Evolutionary conservation across 2,888 invertebrate genomes (phyloP).

Genomic region (Prosopocoilus inquinatus): DNA sequence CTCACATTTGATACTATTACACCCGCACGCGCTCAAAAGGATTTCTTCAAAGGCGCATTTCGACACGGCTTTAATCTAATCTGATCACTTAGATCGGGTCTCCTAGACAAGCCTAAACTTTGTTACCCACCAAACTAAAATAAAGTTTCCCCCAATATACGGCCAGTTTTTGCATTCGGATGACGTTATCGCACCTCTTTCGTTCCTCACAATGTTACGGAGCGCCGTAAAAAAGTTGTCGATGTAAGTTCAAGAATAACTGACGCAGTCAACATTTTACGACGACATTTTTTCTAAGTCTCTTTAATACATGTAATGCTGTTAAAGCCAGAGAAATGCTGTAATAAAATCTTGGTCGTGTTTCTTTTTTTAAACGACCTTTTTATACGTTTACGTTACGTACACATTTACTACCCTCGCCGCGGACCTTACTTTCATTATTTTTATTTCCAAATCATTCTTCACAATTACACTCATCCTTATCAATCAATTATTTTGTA

Average conservation of each 20-base stretch:
- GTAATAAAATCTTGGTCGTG: slow-evolving; percentile 9
- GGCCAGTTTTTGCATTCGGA: slow-evolving; percentile 1
- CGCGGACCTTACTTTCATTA: no score
- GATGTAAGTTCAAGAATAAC: not conserved
- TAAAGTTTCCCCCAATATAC: slow-evolving; percentile 14
- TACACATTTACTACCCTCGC: no score
- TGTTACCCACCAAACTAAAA: slow-evolving; percentile 25
- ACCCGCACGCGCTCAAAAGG: slow-evolving; percentile 31
- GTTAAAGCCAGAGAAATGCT: slow-evolving; percentile 3
- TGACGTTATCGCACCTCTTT: slow-evolving; percentile 3
- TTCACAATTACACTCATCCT: no score
- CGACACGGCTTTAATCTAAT: slow-evolving; percentile 36
- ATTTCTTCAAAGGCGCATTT: slow-evolving; percentile 36
- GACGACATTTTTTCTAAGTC: not conserved
- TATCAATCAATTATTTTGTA: no score
- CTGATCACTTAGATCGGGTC: slow-evolving; percentile 35
- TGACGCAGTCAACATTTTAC: not conserved
- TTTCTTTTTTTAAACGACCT: not conserved
- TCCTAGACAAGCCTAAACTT: slow-evolving; percentile 30
- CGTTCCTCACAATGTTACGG: no score
- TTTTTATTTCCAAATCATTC: no score
- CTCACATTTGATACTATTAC: slow-evolving; percentile 34
- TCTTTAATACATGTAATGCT: slow-evolving; percentile 5
- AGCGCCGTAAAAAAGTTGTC: not conserved
- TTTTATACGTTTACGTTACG: no score